Percentiles rank a stretch among this genome's conserved stretches.
Evolutionary conservation across 2,113 vertebrate species (phyloP).

Genomic region (Gnathonemus longibarbis): DNA sequence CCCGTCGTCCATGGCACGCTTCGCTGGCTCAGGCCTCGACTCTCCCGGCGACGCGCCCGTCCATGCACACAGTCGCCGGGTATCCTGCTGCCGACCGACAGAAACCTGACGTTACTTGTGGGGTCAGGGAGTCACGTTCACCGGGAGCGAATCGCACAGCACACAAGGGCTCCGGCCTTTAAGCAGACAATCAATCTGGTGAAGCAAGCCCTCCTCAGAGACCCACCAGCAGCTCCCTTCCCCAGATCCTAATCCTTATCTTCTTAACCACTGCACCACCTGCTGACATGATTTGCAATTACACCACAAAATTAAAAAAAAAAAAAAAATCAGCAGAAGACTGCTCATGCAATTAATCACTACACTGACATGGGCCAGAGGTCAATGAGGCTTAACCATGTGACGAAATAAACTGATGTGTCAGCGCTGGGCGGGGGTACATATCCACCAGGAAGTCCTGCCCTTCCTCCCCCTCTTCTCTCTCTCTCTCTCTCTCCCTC

Average conservation of each 20-base stretch:
- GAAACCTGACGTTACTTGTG: neutral
- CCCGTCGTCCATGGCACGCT: neutral
- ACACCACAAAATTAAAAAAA: neutral
- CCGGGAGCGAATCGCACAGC: neutral
- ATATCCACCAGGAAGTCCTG: neutral
- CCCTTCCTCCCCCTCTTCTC: neutral
- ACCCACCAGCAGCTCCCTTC: neutral
- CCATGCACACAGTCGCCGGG: neutral
- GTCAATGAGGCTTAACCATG: neutral
- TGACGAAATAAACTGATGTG: neutral
- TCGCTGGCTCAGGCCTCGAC: neutral
- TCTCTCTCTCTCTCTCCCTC: neutral
- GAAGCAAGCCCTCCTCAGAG: neutral
- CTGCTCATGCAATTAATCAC: neutral
- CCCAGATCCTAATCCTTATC: neutral
- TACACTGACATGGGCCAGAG: neutral
- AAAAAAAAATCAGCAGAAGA: neutral
- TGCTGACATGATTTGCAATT: neutral
- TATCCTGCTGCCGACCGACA: neutral
- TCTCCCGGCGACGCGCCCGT: too few relatives aligned
- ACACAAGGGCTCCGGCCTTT: neutral
- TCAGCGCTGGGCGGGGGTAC: neutral
- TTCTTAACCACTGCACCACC: neutral
- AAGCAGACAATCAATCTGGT: neutral
- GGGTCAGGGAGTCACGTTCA: neutral